Conservation (phyloP, 2,113 vertebrate genomes). For the Callithrix jacchus region DNA sequence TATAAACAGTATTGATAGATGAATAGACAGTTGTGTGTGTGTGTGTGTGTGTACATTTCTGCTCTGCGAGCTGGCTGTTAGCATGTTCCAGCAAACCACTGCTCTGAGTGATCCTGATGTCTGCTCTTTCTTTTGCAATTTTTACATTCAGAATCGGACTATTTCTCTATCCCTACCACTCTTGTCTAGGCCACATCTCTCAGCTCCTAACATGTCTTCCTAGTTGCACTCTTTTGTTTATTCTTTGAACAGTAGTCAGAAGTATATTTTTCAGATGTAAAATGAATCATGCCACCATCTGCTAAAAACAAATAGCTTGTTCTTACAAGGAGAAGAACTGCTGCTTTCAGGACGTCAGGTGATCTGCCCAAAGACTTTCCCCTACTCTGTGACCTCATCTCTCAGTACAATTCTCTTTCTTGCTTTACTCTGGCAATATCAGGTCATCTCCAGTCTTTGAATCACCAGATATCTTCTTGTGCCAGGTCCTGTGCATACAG, state of each 20-base stretch:
- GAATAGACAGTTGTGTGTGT: background rate
- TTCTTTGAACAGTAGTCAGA: background rate
- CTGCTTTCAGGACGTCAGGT: background rate
- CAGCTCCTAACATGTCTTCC: background rate
- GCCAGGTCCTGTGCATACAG: background rate
- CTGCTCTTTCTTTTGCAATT: background rate
- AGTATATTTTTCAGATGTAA: background rate
- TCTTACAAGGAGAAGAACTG: background rate
- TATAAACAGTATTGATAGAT: background rate
- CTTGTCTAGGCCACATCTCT: background rate
- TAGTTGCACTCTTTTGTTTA: no score
- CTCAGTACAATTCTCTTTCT: background rate
- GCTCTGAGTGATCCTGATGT: background rate
- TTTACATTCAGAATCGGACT: background rate
- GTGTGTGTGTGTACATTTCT: background rate
- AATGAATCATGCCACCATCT: background rate
- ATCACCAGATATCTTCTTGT: background rate
- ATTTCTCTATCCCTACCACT: background rate
- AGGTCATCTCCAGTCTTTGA: background rate
- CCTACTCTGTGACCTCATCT: background rate
- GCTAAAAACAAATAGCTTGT: background rate
- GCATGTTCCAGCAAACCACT: background rate
- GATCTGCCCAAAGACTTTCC: background rate
- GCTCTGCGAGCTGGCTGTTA: background rate
- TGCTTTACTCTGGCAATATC: background rate